phyloP scores from a whole-genome alignment of 2,888 invertebrate species.

The Pandemis heparana region DNA sequence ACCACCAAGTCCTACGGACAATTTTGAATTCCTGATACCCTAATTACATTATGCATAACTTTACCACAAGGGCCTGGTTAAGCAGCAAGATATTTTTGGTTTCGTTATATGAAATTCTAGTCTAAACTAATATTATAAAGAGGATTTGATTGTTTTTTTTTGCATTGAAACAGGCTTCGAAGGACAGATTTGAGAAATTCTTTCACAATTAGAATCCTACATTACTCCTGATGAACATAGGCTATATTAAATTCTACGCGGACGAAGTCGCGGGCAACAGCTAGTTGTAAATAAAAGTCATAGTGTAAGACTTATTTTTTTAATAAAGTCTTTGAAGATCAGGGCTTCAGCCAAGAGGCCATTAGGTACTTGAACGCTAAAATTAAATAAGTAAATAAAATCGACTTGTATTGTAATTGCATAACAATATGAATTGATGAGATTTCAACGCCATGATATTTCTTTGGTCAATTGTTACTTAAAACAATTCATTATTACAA shows the following conservation, averaged over 20 bases:
- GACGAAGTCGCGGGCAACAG: too few species aligned
- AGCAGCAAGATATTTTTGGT: too few species aligned
- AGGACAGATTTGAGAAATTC: too few species aligned
- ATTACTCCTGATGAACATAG: too few species aligned
- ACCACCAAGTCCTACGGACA: background rate
- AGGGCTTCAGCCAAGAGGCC: conserved; percentile 46
- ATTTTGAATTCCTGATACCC: background rate
- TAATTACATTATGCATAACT: background rate
- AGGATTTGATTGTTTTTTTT: too few species aligned
- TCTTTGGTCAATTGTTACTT: conserved; percentile 23
- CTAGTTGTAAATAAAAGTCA: conserved; percentile 44
- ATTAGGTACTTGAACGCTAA: conserved; percentile 44
- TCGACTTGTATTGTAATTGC: conserved; percentile 12
- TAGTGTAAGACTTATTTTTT: conserved; percentile 42
- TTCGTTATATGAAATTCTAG: too few species aligned
- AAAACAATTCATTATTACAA: conserved; percentile 26
- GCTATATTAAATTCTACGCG: too few species aligned
- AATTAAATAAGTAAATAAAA: conserved; percentile 38
- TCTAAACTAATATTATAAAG: too few species aligned
- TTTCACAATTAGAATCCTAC: too few species aligned
- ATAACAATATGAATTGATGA: conserved; percentile 17
- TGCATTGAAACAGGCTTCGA: too few species aligned
- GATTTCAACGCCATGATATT: conserved; percentile 17
- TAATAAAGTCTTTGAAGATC: conserved; percentile 48
- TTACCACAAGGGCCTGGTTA: too few species aligned